Conservation (phyloP, 2,888 invertebrate genomes). For the Drosophila greeni region DNA sequence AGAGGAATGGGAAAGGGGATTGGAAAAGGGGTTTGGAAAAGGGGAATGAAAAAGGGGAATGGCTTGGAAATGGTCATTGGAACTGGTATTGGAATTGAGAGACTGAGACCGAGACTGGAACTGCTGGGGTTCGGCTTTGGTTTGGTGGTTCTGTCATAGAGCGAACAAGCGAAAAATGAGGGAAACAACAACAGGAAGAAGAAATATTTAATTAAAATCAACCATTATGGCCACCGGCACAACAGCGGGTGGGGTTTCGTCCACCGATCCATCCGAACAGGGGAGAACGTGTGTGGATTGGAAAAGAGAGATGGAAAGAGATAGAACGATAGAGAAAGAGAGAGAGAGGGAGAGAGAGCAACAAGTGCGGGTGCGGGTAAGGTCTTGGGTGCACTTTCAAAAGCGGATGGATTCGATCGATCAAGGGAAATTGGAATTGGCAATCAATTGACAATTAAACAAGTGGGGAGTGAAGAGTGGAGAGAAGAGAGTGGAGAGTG, state of each 20-base stretch:
- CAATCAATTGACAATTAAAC: slow-evolving; percentile 40
- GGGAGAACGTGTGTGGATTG: not conserved
- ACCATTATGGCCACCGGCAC: slow-evolving; percentile 69
- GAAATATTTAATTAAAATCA: slow-evolving; percentile 79
- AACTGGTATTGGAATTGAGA: not conserved
- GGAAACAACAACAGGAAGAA: slow-evolving; percentile 77
- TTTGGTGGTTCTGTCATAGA: slow-evolving; percentile 24
- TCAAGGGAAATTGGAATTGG: slow-evolving; percentile 31
- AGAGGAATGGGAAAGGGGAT: not conserved
- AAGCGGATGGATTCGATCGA: slow-evolving; percentile 24
- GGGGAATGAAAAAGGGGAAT: too few species aligned
- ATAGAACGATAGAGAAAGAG: not conserved
- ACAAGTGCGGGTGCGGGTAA: slow-evolving; percentile 3
- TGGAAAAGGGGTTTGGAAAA: not conserved
- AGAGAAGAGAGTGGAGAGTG: not conserved
- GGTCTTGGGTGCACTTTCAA: not conserved
- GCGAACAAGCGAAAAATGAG: slow-evolving; percentile 39
- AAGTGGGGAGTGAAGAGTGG: not conserved
- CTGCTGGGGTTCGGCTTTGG: not conserved
- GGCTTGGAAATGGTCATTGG: not conserved
- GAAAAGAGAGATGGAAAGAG: not conserved
- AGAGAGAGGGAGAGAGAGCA: not conserved
- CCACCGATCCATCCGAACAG: slow-evolving; percentile 13
- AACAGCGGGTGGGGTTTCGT: slow-evolving; percentile 40
- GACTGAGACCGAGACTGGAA: not conserved